Evolutionary conservation across 2,888 invertebrate genomes (phyloP), one percentile per base, ranked within the genome.

Genomic region (Andricus curvator): DNA sequence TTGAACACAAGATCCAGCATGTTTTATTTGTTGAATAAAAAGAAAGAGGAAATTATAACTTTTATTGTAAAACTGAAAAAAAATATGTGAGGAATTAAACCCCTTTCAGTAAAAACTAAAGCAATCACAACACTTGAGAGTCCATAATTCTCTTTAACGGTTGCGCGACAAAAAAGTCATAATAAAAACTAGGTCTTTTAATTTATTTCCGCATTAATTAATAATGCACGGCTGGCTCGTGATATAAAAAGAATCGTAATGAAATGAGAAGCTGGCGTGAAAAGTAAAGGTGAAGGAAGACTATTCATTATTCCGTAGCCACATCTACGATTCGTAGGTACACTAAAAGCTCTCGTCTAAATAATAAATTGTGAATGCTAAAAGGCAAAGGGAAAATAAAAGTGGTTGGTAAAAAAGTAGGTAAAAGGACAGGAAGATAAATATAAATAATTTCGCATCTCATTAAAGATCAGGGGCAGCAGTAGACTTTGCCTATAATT

Each of bases 391-490:
- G 15, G 15, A 56, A 74, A 74, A n/a, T 9, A 51, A 51, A 51
- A 20, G 4, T 17, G 29, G 20, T 25, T 29, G 17, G 4, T 51
- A 25, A 33, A 74, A 51, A 37, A 56, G 74, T 15, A n/a, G 33
- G 8, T 29, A 2, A 29, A 74, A 33, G 33, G 13, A 56, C 74
- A 74, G 33, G 22, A 56, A 33, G 51, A 74, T 74, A 33, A 74
- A 51, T 74, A 74, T 74, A 74, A 74, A 74, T 74, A 22, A 37
- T 60, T 74, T 74, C 56, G 51, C 56, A 74, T 74, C 74, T 74
- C 74, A 74, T 74, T 74, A 74, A 37, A 56, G 29, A 74, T 56
- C 56, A 74, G 74, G 33, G 74, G 33, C 33, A 51, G 33, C 2
- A 37, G n/a, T 37, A 15, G 74, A 56, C 29, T 68, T 15, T 25